These are phyloP conservation scores for Dasypolia templi DNA, from an alignment of 2,888 invertebrate species.

Conservation along the genomic window DNA sequence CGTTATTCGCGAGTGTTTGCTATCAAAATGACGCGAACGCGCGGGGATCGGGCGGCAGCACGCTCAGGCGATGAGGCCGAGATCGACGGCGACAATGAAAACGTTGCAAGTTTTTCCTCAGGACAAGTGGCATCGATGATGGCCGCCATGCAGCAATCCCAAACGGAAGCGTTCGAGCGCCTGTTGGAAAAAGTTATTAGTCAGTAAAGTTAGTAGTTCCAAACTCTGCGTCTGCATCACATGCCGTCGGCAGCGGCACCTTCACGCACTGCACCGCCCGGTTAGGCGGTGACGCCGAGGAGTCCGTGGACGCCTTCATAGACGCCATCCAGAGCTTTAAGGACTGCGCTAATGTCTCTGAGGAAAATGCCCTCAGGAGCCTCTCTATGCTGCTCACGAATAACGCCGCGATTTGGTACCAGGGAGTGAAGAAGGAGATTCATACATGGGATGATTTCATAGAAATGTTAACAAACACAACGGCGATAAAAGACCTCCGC, in stretches of 20 bases:
- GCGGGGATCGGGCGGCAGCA: background rate
- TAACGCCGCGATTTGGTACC: background rate
- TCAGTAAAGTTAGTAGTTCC: background rate
- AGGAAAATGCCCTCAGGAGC: background rate
- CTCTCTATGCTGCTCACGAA: background rate
- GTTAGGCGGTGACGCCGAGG: conserved; percentile 2
- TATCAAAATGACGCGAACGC: background rate
- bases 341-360: background rate
- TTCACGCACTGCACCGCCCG: conserved; percentile 11
- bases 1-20: background rate
- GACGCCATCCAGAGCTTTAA: conserved; percentile 5
- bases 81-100: too few relatives aligned
- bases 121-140: conserved; percentile 1
- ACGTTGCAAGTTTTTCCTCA: background rate
- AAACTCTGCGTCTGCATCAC: conserved; percentile 6
- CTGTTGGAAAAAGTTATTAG: background rate
- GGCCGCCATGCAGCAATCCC: conserved; percentile 3
- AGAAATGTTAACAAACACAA: background rate
- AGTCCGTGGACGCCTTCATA: conserved; percentile 8
- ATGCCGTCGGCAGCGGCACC: background rate
- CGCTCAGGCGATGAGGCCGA: background rate
- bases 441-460: background rate
- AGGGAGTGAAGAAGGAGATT: background rate
- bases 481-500: conserved; percentile 4
- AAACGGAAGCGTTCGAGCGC: conserved; percentile 3